phyloP scores from a whole-genome alignment of 2,888 invertebrate genomes.

The Zygaena filipendulae region DNA sequence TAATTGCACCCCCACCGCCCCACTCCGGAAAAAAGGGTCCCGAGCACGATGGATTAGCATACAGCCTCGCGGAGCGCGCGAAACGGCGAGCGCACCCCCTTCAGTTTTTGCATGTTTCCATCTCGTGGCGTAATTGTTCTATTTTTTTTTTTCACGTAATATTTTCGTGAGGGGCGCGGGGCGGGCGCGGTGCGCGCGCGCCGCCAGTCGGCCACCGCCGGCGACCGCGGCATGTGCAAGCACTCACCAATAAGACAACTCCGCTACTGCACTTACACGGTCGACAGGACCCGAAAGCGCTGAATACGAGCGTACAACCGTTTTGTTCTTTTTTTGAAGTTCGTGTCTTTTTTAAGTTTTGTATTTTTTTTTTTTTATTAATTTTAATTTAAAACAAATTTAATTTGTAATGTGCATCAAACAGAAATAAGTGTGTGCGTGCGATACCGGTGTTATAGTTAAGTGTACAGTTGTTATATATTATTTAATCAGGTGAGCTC shows the following conservation, averaged over 20 bases:
- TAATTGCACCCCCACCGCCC: constrained; percentile 63
- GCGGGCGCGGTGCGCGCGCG: constrained; percentile 49
- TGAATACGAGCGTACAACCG: constrained; percentile 6
- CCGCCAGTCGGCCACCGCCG: constrained; percentile 56
- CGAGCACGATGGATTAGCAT: constrained; percentile 65
- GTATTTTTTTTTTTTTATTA: constrained; percentile 7
- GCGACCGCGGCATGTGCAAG: constrained; percentile 50
- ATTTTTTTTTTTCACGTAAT: constrained; percentile 53
- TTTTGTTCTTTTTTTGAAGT: constrained; percentile 4
- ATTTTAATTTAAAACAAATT: no score
- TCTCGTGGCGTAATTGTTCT: constrained; percentile 57
- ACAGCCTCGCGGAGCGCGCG: constrained; percentile 56
- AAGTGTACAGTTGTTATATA: constrained; percentile 18
- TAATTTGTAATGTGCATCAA: no score
- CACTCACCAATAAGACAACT: constrained; percentile 21
- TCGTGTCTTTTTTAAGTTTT: constrained; percentile 11
- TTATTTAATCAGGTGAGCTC: constrained; percentile 23
- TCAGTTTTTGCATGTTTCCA: constrained; percentile 60
- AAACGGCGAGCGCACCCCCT: constrained; percentile 53
- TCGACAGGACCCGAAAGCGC: constrained; percentile 19
- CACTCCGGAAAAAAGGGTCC: constrained; percentile 60
- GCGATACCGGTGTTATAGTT: no score
- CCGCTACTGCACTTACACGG: constrained; percentile 30
- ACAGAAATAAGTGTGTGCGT: no score
- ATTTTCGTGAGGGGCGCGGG: constrained; percentile 28